Evolutionary conservation across 2,888 invertebrate species (phyloP), one percentile per base, ranked within the genome.

Genomic region (Neoitamus cyanurus): DNA sequence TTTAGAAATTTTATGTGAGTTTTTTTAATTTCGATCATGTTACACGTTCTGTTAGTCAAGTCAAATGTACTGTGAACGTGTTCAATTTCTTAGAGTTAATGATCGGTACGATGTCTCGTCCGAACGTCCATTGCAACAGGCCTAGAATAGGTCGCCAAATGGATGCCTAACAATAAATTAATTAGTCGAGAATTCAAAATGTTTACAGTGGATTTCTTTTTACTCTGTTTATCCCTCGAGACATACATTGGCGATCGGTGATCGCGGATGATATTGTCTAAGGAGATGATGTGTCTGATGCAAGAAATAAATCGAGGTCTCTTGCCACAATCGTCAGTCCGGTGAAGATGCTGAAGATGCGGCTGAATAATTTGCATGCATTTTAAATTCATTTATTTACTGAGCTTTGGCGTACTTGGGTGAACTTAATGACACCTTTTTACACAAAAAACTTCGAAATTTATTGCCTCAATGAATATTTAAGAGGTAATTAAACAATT

Each of bases 41-140:
- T 25, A 68, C 34, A 20, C 20, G 30, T 20, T 58, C 15, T 68
- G 25, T 31, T 58, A 30, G 15, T 80, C 34, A 58, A 58, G 58
- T 36, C 82, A 82, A 69, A 37, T 69, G 69, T 69, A 20, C 34
- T 82, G 82, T 82, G n/a, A 69, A 69, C 82, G 69, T 69, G 68
- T 69, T 28, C 42, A 72, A 72, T 83, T 70, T 83, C 70, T 83
- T 42, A 83, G 15, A 83, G 70, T 83, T 83, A 83, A 83, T 83
- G 83, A 83, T 83, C 72, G 72, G 72, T 83, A 58, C 48, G 6
- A 20, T 58, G 20, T 58, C 58, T 58, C 25, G 58, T 58, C 20
- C n/a, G 58, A 58, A 25, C 58, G 25, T n/a, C 48, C 72, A 72
- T 25, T 15, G 4, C 31, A 37, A 15, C 25, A 69, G 15, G 34